These are phyloP conservation scores for Aegithalos caudatus DNA, from an alignment of 2,113 vertebrate genomes.

Conservation along the genomic window DNA sequence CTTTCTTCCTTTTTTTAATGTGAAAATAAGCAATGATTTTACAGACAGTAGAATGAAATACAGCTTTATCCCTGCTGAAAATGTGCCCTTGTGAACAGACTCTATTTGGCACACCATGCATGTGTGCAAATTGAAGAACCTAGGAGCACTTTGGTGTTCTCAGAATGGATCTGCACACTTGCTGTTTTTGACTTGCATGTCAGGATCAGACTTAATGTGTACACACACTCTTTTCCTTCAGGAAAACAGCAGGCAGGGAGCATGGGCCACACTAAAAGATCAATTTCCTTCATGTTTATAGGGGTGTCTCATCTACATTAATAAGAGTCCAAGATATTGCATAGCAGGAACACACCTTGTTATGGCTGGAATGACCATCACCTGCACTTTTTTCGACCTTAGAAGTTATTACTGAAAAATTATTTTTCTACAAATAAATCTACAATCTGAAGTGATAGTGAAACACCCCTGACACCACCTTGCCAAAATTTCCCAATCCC, in stretches of 20 bases:
- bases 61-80: not conserved
- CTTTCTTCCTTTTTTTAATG: not conserved
- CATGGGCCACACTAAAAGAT: not conserved
- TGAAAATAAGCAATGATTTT: not conserved
- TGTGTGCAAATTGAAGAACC: not conserved
- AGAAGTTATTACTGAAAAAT: not conserved
- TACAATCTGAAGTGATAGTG: not conserved
- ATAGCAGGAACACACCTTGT: not conserved
- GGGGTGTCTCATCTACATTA: not conserved
- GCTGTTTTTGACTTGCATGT: not conserved
- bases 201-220: not conserved
- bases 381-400: not conserved
- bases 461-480: fast-evolving
- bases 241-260: not conserved
- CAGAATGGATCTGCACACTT: not conserved
- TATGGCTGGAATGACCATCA: not conserved
- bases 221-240: not conserved
- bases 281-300: not conserved
- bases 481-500: too few relatives aligned
- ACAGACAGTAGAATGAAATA: not conserved
- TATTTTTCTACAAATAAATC: not conserved
- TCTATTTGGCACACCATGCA: not conserved
- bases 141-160: not conserved
- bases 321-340: not conserved
- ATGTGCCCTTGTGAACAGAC: not conserved